Evolutionary conservation across 2,888 invertebrate genomes (phyloP).

Genomic region (Cylloceria caligata): DNA sequence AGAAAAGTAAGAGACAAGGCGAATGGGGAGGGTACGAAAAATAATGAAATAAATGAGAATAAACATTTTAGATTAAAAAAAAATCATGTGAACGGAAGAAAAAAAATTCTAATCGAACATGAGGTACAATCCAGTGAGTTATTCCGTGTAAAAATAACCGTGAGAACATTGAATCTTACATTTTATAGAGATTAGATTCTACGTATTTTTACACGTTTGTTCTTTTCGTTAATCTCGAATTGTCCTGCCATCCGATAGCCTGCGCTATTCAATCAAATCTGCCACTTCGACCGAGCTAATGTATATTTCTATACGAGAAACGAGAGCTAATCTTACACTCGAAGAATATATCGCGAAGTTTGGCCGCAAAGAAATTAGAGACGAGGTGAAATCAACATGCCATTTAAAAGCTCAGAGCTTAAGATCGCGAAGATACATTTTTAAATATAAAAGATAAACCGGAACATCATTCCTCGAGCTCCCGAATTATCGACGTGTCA

Average conservation of each 20-base stretch:
- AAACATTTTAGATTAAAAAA: too few species aligned
- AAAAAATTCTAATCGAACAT: background rate
- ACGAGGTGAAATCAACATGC: background rate
- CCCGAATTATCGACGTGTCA: slow-evolving; percentile 28
- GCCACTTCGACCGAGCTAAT: background rate
- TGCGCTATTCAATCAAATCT: background rate
- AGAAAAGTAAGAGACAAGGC: background rate
- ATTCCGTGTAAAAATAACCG: slow-evolving; percentile 1
- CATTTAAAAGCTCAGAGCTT: background rate
- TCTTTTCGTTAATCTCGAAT: slow-evolving; percentile 32
- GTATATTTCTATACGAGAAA: slow-evolving; percentile 26
- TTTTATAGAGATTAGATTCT: slow-evolving; percentile 15
- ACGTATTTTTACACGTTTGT: slow-evolving; percentile 36
- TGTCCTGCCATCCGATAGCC: slow-evolving; percentile 14
- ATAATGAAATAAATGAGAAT: too few species aligned
- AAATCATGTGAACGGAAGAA: slow-evolving; percentile 11
- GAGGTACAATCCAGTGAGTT: background rate
- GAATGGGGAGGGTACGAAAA: background rate
- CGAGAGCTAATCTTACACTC: slow-evolving; percentile 43
- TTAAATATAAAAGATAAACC: background rate
- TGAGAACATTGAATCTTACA: background rate
- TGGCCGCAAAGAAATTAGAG: background rate
- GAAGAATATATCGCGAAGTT: background rate
- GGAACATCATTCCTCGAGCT: background rate
- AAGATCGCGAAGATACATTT: background rate